phyloP scores from a whole-genome alignment of 2,888 invertebrate species.

The Parnassius smintheus region DNA sequence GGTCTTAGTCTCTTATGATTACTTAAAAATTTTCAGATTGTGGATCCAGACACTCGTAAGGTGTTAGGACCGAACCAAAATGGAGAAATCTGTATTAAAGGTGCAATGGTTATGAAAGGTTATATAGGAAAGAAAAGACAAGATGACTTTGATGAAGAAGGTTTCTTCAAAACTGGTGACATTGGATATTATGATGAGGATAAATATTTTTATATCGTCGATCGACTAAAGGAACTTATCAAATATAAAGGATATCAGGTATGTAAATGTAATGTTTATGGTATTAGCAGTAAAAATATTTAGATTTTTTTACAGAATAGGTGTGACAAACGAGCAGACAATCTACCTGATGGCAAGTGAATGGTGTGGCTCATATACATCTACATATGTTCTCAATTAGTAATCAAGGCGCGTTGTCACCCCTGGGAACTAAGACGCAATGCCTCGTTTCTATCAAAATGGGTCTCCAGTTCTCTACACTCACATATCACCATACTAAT shows the following conservation, averaged over 20 bases:
- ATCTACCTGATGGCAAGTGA: too few species aligned
- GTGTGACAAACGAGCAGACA: too few species aligned
- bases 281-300: neutral
- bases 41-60: constrained; percentile 82
- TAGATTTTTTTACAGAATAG: too few species aligned
- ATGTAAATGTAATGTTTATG: constrained; percentile 10
- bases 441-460: too few species aligned
- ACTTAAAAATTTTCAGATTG: constrained; percentile 46
- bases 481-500: too few species aligned
- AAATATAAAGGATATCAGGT: constrained; percentile 70
- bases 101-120: constrained; percentile 89
- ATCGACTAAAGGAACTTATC: constrained; percentile 65
- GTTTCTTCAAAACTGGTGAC: constrained; percentile 85
- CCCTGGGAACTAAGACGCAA: too few species aligned
- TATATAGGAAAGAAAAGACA: constrained; percentile 78
- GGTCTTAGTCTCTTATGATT: neutral
- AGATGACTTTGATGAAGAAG: constrained; percentile 88
- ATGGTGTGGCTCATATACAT: too few species aligned
- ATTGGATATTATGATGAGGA: constrained; percentile 66
- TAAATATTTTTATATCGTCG: constrained; percentile 55
- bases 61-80: constrained; percentile 83
- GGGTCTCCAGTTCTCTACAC: too few species aligned
- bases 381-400: too few species aligned
- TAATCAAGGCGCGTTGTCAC: too few species aligned
- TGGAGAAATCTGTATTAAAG: constrained; percentile 91